These are phyloP conservation scores for Paedocypris micromegethes DNA, from an alignment of 2,797 vertebrate species.

Conservation along the genomic window DNA sequence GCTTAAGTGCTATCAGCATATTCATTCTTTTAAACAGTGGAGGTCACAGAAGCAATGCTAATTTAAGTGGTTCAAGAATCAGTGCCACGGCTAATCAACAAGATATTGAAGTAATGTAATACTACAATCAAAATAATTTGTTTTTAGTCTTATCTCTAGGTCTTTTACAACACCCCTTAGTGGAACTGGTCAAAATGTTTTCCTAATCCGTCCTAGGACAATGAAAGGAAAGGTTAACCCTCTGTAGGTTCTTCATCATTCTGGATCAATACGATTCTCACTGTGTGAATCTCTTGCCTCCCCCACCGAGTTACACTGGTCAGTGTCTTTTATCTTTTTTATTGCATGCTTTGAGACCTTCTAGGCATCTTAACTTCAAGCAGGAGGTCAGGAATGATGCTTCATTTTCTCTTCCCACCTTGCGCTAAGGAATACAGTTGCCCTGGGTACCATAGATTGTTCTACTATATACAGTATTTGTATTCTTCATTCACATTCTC, in stretches of 20 bases:
- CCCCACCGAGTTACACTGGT: constrained; percentile 38
- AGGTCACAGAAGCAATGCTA: background rate
- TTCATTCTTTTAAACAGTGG: no score
- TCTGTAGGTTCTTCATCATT: constrained; percentile 44
- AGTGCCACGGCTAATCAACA: no score
- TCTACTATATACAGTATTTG: background rate
- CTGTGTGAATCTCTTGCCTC: constrained; percentile 25
- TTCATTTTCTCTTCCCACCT: no score
- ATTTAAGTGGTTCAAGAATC: background rate
- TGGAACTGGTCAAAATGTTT: constrained; percentile 46
- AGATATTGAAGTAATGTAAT: no score
- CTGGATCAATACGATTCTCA: constrained; percentile 53
- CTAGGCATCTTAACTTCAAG: constrained; percentile 44
- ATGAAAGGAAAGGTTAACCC: constrained; percentile 55
- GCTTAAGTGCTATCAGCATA: background rate
- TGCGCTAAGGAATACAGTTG: background rate
- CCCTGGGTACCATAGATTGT: background rate
- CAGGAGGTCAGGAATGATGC: constrained; percentile 12
- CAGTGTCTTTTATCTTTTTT: constrained; percentile 53
- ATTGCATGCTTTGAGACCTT: constrained; percentile 56
- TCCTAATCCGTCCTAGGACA: constrained; percentile 57
- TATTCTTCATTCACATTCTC: constrained; percentile 10
- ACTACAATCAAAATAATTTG: constrained; percentile 7
- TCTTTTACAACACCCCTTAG: constrained; percentile 48
- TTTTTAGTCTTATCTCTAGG: constrained; percentile 24